Base-by-base conservation (phyloP, 2,888 invertebrate genomes). In the Pseudolycoriella hygida region DNA sequence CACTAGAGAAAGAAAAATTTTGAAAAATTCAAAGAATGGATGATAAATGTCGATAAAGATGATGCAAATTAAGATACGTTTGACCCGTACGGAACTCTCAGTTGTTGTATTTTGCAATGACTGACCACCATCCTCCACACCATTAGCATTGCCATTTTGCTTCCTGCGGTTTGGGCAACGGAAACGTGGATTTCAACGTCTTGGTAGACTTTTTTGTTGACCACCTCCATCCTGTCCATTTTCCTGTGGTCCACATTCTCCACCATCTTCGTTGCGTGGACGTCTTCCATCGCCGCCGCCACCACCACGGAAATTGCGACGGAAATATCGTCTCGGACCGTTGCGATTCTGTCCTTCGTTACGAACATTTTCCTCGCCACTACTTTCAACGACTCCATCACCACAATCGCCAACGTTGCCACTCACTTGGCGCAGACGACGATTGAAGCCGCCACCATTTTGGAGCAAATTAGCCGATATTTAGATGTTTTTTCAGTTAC, bases 231-330 rank as follows among this genome's bases (percentile, higher is more conserved):
- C 25, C 8, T 25, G 25, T 4, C 25, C 25, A 25, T 25, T 25
- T 8, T 25, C 25, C 25, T 25, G 25, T 38, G 17, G 42, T 32
- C 68, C 53, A 17, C 49, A 49, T 47, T 51, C 52, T 48, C 57
- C 61, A 41, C 54, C 55, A 46, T 54, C 54, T 55, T 69, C 68
- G 56, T 68, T 69, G 56, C 67, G 61, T 44, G 52, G 54, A 34
- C 56, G 56, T 43, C 55, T 56, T 44, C 57, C 57, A 17, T 51
- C 50, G 43, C 51, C 50, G 5, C 43, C 41, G 17, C 49, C 41
- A n/a, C 77, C 77, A 42, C 79, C 77, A 52, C 79, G 76, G 71
- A 76, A 78, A 61, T 82, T 81, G 53, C 79, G 77, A 56, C 79
- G 80, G 76, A 76, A 81, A 66, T 76, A 82, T 56, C 80, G 74